These are phyloP conservation scores for Uropsilus gracilis DNA, from an alignment of 2,113 vertebrate species.

Conservation along the genomic window DNA sequence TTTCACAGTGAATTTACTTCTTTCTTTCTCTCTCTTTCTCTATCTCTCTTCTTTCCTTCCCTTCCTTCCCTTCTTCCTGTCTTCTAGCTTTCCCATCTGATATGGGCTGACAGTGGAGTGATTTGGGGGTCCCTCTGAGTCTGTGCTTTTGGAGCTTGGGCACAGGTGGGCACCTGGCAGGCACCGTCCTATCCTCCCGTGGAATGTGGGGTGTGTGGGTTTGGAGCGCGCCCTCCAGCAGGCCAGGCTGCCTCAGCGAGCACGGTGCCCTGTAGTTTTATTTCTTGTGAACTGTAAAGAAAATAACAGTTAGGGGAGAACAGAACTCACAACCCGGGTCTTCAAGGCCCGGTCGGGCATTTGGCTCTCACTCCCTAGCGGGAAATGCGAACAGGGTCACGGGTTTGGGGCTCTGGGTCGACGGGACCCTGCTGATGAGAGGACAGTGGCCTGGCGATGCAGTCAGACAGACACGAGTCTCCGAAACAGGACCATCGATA, in stretches of 20 bases:
- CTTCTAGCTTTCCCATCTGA: constrained; percentile 65
- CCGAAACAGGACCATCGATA: background rate
- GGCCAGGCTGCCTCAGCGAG: constrained; percentile 71
- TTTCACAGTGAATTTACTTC: background rate
- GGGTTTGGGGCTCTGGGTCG: background rate
- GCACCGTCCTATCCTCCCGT: constrained; percentile 72
- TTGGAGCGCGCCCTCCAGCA: background rate
- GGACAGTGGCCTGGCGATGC: background rate
- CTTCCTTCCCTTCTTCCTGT: constrained; percentile 62
- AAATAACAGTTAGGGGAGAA: constrained; percentile 43
- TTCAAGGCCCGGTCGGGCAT: background rate
- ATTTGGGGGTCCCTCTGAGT: constrained; percentile 57
- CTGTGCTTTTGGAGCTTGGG: constrained; percentile 47
- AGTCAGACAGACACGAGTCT: background rate
- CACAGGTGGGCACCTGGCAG: background rate
- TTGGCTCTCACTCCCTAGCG: background rate
- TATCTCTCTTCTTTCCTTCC: constrained; percentile 70
- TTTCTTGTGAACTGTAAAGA: constrained; percentile 80
- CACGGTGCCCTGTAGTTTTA: constrained; percentile 56
- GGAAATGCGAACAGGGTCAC: background rate
- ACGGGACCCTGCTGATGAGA: background rate
- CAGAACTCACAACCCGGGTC: background rate
- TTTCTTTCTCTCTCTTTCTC: constrained; percentile 45
- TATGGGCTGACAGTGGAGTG: constrained; percentile 70
- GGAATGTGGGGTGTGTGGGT: background rate